These are phyloP conservation scores for Hydrozoanthus gracilis DNA, from an alignment of 92 coral and sea anemone genomes.

Conservation along the genomic window DNA sequence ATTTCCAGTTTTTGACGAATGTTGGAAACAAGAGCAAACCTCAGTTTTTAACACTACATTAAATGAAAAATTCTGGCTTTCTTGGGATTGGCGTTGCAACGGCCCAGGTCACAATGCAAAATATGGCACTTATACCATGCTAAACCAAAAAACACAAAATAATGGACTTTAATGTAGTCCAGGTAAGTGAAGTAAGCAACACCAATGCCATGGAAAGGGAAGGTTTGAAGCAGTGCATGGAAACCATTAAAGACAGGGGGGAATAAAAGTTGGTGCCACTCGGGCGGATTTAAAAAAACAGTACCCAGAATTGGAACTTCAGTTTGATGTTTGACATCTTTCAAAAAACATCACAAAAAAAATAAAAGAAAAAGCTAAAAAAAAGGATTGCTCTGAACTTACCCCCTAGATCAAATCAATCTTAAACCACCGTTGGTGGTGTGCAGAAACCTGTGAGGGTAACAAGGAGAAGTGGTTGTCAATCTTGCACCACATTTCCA, in stretches of 20 bases:
- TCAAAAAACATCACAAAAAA: background rate
- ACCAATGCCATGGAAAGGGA: conserved; percentile 61
- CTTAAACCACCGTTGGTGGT: conserved; percentile 14
- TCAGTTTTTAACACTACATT: conserved; percentile 33
- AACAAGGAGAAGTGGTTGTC: background rate
- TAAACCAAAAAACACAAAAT: conserved; percentile 60
- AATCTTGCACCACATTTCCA: conserved; percentile 15
- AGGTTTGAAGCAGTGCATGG: conserved; percentile 55
- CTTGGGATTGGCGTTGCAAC: conserved; percentile 50
- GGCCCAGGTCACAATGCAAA: background rate
- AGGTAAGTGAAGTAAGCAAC: conserved; percentile 63
- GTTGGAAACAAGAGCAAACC: conserved; percentile 40
- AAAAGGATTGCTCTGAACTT: conserved; percentile 15
- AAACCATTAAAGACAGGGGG: background rate
- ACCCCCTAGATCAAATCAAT: conserved; percentile 1
- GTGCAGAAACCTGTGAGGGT: conserved; percentile 11
- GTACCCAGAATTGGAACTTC: background rate
- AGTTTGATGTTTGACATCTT: conserved; percentile 25
- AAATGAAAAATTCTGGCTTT: conserved; percentile 51
- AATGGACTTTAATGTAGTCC: conserved; percentile 52
- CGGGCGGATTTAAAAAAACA: background rate
- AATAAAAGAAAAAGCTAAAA: background rate
- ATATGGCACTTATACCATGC: conserved; percentile 23
- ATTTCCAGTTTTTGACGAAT: conserved; percentile 55
- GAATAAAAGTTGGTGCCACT: conserved; percentile 4